These are phyloP conservation scores for Podiceps cristatus DNA, from an alignment of 2,113 vertebrate genomes.

Conservation along the genomic window DNA sequence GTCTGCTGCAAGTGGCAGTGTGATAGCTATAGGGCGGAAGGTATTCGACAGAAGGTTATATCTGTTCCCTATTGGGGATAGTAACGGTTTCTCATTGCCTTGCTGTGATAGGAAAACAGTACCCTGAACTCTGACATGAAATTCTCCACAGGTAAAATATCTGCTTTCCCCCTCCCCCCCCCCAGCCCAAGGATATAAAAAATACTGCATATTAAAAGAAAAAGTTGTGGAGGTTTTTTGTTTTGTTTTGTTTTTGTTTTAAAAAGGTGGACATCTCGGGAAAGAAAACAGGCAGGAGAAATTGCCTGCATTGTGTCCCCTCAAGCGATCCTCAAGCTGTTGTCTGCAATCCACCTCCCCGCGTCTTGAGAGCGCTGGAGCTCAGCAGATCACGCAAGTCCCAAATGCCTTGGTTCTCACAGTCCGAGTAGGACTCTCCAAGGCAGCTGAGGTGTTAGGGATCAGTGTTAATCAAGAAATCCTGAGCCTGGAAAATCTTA, in stretches of 20 bases:
- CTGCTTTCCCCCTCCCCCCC: too few species aligned
- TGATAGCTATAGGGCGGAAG: background rate
- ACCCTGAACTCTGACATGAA: background rate
- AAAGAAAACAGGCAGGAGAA: background rate
- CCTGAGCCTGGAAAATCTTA: background rate
- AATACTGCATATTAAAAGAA: background rate
- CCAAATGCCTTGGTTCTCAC: accelerated
- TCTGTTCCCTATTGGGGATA: background rate
- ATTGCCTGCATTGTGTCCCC: background rate
- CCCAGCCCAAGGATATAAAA: background rate
- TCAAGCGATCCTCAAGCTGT: background rate
- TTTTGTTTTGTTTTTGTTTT: too few species aligned
- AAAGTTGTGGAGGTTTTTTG: background rate
- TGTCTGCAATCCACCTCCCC: background rate
- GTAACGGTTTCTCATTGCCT: background rate
- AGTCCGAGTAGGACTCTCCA: background rate
- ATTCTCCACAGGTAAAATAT: background rate
- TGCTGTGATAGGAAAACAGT: background rate
- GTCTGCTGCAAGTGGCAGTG: background rate
- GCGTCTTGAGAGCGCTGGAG: accelerated
- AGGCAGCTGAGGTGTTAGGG: background rate
- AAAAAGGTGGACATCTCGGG: background rate
- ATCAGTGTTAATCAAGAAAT: background rate
- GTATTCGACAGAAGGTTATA: background rate
- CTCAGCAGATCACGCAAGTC: background rate